Evolutionary conservation across 2,113 vertebrate species (phyloP), one percentile per base, ranked within the genome.

Genomic region (Tenebrosternarchus preto): DNA sequence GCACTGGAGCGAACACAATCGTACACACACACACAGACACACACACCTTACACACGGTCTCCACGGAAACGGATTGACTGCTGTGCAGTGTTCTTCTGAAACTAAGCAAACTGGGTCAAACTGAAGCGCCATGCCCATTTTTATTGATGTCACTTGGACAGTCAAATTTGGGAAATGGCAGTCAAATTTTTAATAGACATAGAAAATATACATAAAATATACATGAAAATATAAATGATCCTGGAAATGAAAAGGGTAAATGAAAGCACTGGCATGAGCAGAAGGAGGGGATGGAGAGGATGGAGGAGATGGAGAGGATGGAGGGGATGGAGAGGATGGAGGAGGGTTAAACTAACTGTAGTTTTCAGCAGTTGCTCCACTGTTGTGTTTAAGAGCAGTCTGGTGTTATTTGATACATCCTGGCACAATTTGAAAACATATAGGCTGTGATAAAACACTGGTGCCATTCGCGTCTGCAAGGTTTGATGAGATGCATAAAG

Each of bases 51-150:
- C 55, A 60, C 77, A 55, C 16, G 20, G 36, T 73, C 59, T 55
- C 33, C 12, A 15, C 25, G 53, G 22, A n/a, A n/a, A 53, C 69
- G 46, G 17, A 71, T 29, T 24, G 55, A 63, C 11, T 19, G 20
- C 20, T 29, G 20, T 73, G 57, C 59, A 33, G 39, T 5, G 56
- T 22, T 73, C 31, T 72, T 29, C 27, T 36, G 29, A 31, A 61
- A n/a, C 16, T 69, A 73, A 55, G 22, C 11, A 39, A 80, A 73
- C 69, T 80, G 63, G 70, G 78, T 73, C 60, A 50, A 17, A 70
- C 43, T 25, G 17, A 57, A 74, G 43, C 73, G 64, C 22, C 78
- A 57, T 63, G 64, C 78, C 50, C 60, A 56, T 43, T 20, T 64
- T 80, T 56, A 56, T 56, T 56, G 72, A 80, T 64, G 59, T 29